Evolutionary conservation across 2,113 vertebrate species (phyloP).

Genomic region (Myodes glareolus): DNA sequence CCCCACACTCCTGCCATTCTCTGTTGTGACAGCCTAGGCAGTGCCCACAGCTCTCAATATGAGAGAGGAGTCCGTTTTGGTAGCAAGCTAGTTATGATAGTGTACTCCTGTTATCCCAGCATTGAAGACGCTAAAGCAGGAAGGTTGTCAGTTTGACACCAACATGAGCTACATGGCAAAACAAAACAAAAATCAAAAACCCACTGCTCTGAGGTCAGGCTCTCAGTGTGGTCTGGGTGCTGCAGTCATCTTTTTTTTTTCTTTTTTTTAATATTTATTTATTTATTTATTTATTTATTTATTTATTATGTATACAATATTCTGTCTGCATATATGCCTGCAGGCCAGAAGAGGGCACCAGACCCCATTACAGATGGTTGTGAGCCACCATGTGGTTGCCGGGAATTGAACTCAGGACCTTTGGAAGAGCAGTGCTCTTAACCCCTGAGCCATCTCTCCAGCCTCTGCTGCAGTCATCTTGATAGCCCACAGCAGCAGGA

Average conservation of each 20-base stretch:
- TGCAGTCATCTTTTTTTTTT: fast-evolving
- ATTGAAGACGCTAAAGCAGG: neutral
- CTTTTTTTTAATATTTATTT: too few relatives aligned
- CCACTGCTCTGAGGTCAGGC: too few relatives aligned
- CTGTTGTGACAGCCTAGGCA: slow-evolving; percentile 5
- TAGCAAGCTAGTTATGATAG: neutral
- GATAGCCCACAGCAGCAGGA: neutral
- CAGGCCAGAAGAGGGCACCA: too few relatives aligned
- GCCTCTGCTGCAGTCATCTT: fast-evolving
- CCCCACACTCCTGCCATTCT: neutral
- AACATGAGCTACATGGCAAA: neutral
- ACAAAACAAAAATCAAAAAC: neutral
- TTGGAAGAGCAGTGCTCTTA: too few relatives aligned
- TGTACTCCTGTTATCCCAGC: neutral
- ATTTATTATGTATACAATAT: too few relatives aligned
- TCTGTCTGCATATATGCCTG: too few relatives aligned
- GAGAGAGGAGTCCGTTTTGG: neutral
- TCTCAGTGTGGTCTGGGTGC: fast-evolving
- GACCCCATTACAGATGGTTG: too few relatives aligned
- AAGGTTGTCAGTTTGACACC: neutral
- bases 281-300: too few relatives aligned
- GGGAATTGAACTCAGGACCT: too few relatives aligned
- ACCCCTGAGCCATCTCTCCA: too few relatives aligned
- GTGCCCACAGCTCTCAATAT: neutral
- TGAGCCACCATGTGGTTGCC: too few relatives aligned